phyloP scores from a whole-genome alignment of 2,113 vertebrate species.

The Salvelinus alpinus region DNA sequence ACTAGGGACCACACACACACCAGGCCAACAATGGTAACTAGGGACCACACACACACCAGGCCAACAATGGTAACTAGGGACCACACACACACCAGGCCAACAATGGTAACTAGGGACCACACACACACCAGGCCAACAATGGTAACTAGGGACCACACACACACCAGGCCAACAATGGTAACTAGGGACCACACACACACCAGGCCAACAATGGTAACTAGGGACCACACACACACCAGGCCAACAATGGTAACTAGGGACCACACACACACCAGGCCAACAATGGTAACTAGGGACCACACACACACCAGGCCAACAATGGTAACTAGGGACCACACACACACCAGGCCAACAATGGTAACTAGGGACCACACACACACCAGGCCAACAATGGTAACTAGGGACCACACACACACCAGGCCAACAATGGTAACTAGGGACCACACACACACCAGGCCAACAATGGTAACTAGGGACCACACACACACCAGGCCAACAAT shows the following conservation, averaged over 20 bases:
- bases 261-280: not conserved
- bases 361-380: not conserved
- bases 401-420: too few relatives aligned
- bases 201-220: not conserved
- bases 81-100: too few relatives aligned
- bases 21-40: slow-evolving; percentile 44
- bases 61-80: too few relatives aligned
- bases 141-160: not conserved
- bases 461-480: slow-evolving; percentile 20
- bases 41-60: not conserved
- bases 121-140: slow-evolving; percentile 59
- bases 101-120: not conserved
- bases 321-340: not conserved
- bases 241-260: slow-evolving; percentile 39
- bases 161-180: not conserved
- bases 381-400: too few relatives aligned
- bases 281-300: too few relatives aligned
- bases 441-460: slow-evolving; percentile 54
- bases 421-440: not conserved
- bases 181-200: too few relatives aligned
- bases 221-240: slow-evolving; percentile 45
- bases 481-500: not conserved
- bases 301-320: too few relatives aligned
- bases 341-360: slow-evolving; percentile 61
- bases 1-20: slow-evolving; percentile 41